Evolutionary conservation across 2,797 vertebrate genomes (phyloP).

Genomic region (Catamblyrhynchus diadema): DNA sequence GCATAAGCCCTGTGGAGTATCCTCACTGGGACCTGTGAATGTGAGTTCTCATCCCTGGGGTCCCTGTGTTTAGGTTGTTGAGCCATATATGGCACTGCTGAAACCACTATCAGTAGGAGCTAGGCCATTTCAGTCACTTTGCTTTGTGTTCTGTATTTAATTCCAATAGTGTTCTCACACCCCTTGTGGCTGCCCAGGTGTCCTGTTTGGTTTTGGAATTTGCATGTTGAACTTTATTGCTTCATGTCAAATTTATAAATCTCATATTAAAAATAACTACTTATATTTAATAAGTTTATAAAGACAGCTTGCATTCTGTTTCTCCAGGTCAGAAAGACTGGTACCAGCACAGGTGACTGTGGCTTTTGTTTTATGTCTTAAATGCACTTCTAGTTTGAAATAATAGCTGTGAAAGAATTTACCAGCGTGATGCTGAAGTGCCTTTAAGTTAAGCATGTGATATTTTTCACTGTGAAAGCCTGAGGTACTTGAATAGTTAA

Average conservation of each 20-base stretch:
- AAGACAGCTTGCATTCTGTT: not conserved
- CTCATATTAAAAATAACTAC: not conserved
- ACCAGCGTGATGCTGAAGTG: not conserved
- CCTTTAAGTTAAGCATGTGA: slow-evolving; percentile 21
- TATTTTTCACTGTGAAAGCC: not conserved
- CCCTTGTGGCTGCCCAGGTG: accelerated
- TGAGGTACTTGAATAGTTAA: slow-evolving; percentile 13
- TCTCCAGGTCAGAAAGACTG: not conserved
- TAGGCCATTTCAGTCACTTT: not conserved
- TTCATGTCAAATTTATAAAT: not conserved
- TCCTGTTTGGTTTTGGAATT: not conserved
- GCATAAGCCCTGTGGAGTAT: not conserved
- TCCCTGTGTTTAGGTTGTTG: not conserved
- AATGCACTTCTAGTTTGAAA: not conserved
- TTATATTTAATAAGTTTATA: not conserved
- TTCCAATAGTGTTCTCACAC: not conserved
- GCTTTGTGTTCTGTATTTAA: not conserved
- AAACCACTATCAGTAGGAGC: not conserved
- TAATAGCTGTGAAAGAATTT: not conserved
- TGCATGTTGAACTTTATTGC: not conserved
- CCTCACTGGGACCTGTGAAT: not conserved
- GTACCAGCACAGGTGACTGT: not conserved
- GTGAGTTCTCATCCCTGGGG: not conserved
- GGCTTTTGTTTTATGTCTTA: not conserved
- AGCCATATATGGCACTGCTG: accelerated